Base-by-base conservation (phyloP, 2,113 vertebrate species). In the Leptocoma aspasia region DNA sequence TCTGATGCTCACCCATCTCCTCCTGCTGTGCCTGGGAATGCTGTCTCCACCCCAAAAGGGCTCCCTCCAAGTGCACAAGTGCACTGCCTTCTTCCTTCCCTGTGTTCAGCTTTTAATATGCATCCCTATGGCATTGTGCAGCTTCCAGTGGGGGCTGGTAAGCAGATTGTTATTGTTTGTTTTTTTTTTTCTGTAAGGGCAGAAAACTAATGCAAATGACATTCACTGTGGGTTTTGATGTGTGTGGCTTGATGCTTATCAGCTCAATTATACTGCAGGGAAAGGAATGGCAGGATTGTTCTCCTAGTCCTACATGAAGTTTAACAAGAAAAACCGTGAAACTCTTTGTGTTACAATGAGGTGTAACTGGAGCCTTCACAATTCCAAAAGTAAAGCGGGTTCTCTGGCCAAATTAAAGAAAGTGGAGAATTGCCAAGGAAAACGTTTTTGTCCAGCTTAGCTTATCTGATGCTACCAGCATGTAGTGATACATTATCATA, bases 401-500 rank as follows among this genome's bases (percentile, higher is more conserved):
- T 49, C 42, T 80, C 65, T 10, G 11, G 83, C 57, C 83, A 97
- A 96, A 90, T 90, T 57, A 83, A 90, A 75, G 78, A 71, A 84
- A 85, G 35, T 90, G 91, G 96, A 96, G 59, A 96, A 81, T 60
- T 88, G 83, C 96, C 96, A 89, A 86, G 79, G 80, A 60, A 95
- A 95, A 91, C 37, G 54, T 76, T 96, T 96, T 91, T 84, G 85
- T 97, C 77, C 93, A 90, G 61, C 10, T 63, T 85, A 63, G 82
- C 72, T 97, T 97, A 97, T 95, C 94, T 96, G 92, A 96, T 91
- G 80, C 94, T 89, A 93, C 90, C 92, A 92, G 92, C 86, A 92
- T 82, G 88, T 73, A 81, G 89, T 45, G 71, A 71, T 75, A 50
- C 92, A 94, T 88, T 93, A 87, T 94, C 30, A 20, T 60, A 82